Base-by-base conservation (phyloP, 2,888 invertebrate species). In the Schizotus pectinicornis region DNA sequence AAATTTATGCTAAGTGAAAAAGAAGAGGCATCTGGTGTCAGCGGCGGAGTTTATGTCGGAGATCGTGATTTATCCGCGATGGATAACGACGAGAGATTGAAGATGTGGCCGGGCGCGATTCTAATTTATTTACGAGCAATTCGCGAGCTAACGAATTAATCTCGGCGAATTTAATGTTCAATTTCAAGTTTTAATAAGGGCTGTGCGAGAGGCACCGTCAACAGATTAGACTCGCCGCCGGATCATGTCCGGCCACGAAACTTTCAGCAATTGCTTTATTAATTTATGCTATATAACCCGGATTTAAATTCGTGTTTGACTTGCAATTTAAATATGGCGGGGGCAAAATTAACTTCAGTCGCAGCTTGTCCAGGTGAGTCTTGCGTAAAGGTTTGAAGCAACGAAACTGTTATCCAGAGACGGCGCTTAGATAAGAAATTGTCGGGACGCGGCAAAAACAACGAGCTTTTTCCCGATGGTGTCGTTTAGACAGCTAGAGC, bases 231-330 rank as follows among this genome's bases (percentile, higher is more conserved):
- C 41, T 47, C 54, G 41, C 48, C 41, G 22, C 38, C n/a, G 34
- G 46, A 22, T 54, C 36, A 37, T 59, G 60, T 61, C 61, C 61
- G 54, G 56, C 60, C 56, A 65, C 62, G 63, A 56, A 62, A 65
- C 55, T 59, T 55, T 47, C 55, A 55, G 55, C 62, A 59, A 64
- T 66, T 64, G 62, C 53, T 36, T 62, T 56, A 62, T 64, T 66
- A 66, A 64, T 66, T 64, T 64, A 64, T 64, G 62, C 64, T n/a
- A n/a, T n/a, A 59, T 57, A 59, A 55, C 59, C 38, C 14, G 22
- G 35, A 51, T 33, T 49, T 55, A 52, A 22, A 60, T 62, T 54
- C 48, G 42, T 55, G 55, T 45, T 50, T 57, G 51, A 49, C 54
- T 62, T 58, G 22, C 2, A 62, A 53, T 62, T 64, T 49, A 59